A percentile compares a stretch with the other conserved stretches of the same genome.
These are phyloP conservation scores for Camponotus vicinus DNA, from an alignment of 1,140 invertebrate genomes.

Conservation along the genomic window DNA sequence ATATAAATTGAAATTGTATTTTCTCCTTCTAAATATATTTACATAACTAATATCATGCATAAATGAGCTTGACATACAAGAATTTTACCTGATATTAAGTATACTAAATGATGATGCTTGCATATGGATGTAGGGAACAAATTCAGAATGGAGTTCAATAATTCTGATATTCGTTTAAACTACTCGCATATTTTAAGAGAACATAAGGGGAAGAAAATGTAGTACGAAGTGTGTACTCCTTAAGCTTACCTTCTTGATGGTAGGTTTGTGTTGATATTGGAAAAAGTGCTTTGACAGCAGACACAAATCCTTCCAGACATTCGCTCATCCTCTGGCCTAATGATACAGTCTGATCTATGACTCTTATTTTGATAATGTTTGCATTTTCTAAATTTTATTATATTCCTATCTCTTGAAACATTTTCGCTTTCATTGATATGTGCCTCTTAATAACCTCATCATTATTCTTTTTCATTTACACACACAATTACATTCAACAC, in stretches of 20 bases:
- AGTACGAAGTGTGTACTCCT: slow-evolving; percentile 81
- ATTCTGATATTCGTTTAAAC: slow-evolving; percentile 64
- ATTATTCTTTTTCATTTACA: slow-evolving; percentile 57
- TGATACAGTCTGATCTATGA: slow-evolving; percentile 85
- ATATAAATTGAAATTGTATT: slow-evolving; percentile 43
- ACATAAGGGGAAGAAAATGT: slow-evolving; percentile 78
- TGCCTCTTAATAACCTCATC: slow-evolving; percentile 30
- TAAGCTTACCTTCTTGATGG: slow-evolving; percentile 85
- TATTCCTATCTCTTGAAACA: slow-evolving; percentile 68
- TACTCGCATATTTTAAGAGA: slow-evolving; percentile 72
- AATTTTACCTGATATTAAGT: slow-evolving; percentile 57
- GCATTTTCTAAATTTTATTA: slow-evolving; percentile 76
- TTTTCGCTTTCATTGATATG: slow-evolving; percentile 26
- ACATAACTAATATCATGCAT: slow-evolving; percentile 71
- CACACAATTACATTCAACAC: slow-evolving; percentile 60
- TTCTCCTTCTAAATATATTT: slow-evolving; percentile 50
- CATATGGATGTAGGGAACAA: slow-evolving; percentile 64
- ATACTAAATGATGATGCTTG: slow-evolving; percentile 54
- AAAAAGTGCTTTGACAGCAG: slow-evolving; percentile 86
- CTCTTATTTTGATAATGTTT: slow-evolving; percentile 82
- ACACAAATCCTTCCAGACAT: slow-evolving; percentile 86
- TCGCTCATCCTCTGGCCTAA: slow-evolving; percentile 86
- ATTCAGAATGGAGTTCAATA: slow-evolving; percentile 66
- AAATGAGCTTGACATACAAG: slow-evolving; percentile 67
- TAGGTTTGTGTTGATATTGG: slow-evolving; percentile 85